Base-by-base conservation (phyloP, 2,797 vertebrate genomes). In the Pygocentrus nattereri region DNA sequence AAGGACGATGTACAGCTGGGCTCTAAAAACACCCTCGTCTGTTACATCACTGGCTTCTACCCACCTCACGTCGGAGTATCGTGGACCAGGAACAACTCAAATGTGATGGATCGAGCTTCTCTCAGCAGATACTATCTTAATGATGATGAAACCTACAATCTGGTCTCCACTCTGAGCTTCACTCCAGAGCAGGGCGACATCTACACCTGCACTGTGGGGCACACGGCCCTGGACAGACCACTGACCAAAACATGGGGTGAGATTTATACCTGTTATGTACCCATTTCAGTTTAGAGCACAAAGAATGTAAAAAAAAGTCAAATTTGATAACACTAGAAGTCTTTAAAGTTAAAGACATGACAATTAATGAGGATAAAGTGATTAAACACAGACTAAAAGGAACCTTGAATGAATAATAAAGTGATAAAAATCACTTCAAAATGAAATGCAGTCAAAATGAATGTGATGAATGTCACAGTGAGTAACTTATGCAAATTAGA, bases 141-240 rank as follows among this genome's bases (percentile, higher is more conserved):
- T 0, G 6, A 58, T 0, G 91, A 92, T 38, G 79, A 85, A 25
- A 92, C 80, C 75, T 96, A 93, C 89, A 89, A 91, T 78, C 87
- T 89, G 71, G 91, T 95, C 84, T 93, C 94, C 0, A 93, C 91
- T 58, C 87, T 95, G 89, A 90, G 84, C 15, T 87, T 95, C 88
- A 95, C 87, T 0, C 95, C 94, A 0, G 62, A 74, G 0, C 50
- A 91, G 19, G 90, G 85, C 0, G 95, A 96, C 59, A 13, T 93
- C 70, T 96, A 91, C 91, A 86, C 91, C 85, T 97, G 96, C 87
- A 87, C 84, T 0, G 93, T 95, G 79, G 87, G 88, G 47, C 93
- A 93, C 15, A 25, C 30, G 0, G 87, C 93, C 2, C 89, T 95
- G 27, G 21, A 80, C 10, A 81, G 7, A 1, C 90, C 91, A 0